Evolutionary conservation across 2,797 vertebrate species (phyloP).

Genomic region (Hyperoplus immaculatus): DNA sequence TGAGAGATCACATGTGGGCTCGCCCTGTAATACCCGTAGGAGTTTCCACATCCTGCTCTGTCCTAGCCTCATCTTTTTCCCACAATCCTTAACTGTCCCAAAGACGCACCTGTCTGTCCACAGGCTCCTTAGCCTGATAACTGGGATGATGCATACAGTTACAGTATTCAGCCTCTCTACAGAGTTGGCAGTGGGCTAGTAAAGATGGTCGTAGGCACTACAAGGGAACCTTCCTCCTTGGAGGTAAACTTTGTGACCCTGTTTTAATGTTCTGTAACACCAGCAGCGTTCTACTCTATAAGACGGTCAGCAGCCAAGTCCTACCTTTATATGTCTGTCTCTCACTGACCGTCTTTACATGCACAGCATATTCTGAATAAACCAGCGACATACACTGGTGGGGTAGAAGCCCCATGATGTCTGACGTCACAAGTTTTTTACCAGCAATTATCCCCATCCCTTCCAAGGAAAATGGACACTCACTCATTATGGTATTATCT

Average conservation of each 20-base stretch:
- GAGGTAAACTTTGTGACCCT: conserved; percentile 76
- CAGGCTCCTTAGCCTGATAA: conserved; percentile 57
- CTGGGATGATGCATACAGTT: conserved; percentile 50
- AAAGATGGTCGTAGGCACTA: conserved; percentile 80
- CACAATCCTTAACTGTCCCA: conserved; percentile 34
- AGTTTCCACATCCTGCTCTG: conserved; percentile 16
- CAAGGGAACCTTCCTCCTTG: conserved; percentile 70
- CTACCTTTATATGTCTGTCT: conserved; percentile 26
- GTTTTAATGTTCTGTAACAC: conserved; percentile 58
- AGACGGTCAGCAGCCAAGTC: conserved; percentile 50
- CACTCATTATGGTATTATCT: too few relatives aligned
- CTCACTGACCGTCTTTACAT: background rate
- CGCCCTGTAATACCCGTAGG: conserved; percentile 36
- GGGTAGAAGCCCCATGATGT: too few relatives aligned
- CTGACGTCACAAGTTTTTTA: too few relatives aligned
- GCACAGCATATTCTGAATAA: too few relatives aligned
- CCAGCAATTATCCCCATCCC: too few relatives aligned
- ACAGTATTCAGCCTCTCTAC: conserved; percentile 56
- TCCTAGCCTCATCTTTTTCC: conserved; percentile 18
- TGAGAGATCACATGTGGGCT: conserved; percentile 55
- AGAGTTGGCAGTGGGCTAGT: conserved; percentile 77
- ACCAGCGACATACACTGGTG: too few relatives aligned
- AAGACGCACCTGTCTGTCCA: conserved; percentile 33
- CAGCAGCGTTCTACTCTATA: conserved; percentile 33
- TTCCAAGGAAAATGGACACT: too few relatives aligned